phyloP scores from a whole-genome alignment of 2,113 vertebrate species.

The Myotis davidii region DNA sequence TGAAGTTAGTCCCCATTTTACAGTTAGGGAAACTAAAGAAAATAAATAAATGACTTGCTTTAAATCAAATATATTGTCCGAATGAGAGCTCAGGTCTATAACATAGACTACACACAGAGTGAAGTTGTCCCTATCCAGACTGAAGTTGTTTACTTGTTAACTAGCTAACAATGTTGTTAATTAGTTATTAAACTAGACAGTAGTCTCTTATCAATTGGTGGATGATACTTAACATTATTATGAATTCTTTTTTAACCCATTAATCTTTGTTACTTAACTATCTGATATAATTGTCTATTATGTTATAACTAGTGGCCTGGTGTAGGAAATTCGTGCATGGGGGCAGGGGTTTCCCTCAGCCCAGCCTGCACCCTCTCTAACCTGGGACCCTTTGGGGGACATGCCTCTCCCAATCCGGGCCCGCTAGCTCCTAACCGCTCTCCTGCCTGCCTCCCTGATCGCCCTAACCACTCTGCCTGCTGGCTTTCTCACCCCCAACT shows the following conservation, averaged over 20 bases:
- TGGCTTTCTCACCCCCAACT: too few species aligned
- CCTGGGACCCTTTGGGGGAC: too few species aligned
- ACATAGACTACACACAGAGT: not conserved
- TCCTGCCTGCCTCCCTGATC: too few species aligned
- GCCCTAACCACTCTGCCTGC: too few species aligned
- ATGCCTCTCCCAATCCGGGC: too few species aligned
- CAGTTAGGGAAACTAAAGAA: constrained; percentile 25
- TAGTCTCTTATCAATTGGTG: constrained; percentile 1
- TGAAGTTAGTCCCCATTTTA: constrained; percentile 27
- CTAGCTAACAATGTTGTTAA: constrained; percentile 9
- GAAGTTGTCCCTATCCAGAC: not conserved
- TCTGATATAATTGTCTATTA: constrained; percentile 81
- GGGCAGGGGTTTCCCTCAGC: too few species aligned
- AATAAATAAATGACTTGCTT: constrained; percentile 34
- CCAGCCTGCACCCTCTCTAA: too few species aligned
- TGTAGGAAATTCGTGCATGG: too few species aligned
- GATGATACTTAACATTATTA: constrained; percentile 51
- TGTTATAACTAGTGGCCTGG: not conserved
- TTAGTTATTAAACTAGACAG: constrained; percentile 17
- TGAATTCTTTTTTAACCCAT: constrained; percentile 44
- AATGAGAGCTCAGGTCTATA: constrained; percentile 29
- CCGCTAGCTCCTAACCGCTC: too few species aligned
- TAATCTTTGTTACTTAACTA: constrained; percentile 79
- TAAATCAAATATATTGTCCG: constrained; percentile 20
- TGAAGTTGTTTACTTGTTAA: not conserved